Conservation (phyloP, 2,888 invertebrate genomes). For the Pilophorus perplexus region DNA sequence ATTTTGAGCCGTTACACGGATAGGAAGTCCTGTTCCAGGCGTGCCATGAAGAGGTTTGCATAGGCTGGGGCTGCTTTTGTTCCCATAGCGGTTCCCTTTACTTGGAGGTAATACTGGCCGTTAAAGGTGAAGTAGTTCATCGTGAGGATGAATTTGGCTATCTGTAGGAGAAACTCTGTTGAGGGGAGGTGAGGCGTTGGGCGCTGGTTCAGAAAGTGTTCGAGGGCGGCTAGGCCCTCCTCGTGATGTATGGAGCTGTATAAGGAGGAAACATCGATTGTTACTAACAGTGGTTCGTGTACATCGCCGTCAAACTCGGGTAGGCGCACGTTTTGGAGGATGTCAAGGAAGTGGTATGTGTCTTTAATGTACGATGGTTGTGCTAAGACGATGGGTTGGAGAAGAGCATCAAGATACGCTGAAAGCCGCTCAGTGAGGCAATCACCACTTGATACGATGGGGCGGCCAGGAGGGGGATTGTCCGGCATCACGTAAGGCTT, state of each 20-base stretch:
- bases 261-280: conserved; percentile 11
- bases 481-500: too few species aligned
- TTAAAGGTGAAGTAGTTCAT: background rate
- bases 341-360: too few species aligned
- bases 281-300: background rate
- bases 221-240: background rate
- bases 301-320: too few species aligned
- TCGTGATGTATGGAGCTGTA: conserved; percentile 10
- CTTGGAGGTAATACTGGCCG: background rate
- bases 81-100: too few species aligned
- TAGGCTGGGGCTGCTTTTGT: background rate
- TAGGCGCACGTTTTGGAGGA: too few species aligned
- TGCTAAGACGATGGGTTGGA: too few species aligned
- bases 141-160: background rate
- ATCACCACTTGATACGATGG: too few species aligned
- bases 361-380: too few species aligned
- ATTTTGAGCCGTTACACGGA: too few species aligned
- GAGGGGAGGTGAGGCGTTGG: background rate
- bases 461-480: too few species aligned
- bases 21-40: background rate
- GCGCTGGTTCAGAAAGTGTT: background rate
- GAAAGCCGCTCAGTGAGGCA: too few species aligned
- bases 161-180: background rate
- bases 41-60: background rate
- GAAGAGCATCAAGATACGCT: too few species aligned